Evolutionary conservation across 2,113 vertebrate genomes (phyloP).

Genomic region (Leucosticte australis): DNA sequence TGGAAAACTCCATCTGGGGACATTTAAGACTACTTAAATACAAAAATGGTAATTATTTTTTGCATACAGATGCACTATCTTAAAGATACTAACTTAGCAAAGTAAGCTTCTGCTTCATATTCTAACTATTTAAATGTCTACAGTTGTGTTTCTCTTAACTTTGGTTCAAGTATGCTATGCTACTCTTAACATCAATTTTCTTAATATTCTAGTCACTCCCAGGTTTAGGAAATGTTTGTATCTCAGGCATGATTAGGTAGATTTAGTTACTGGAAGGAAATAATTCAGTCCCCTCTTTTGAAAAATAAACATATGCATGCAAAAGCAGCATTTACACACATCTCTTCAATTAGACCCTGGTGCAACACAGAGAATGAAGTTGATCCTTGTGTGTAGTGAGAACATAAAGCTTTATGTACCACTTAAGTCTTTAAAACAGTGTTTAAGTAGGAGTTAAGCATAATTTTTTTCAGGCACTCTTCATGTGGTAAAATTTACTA

Average conservation of each 20-base stretch:
- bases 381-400: background rate
- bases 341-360: background rate
- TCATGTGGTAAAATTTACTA: slow-evolving; percentile 53
- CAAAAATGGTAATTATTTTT: background rate
- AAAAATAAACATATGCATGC: background rate
- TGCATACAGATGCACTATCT: background rate
- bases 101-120: background rate
- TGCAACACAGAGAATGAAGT: background rate
- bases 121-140: background rate
- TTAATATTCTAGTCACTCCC: background rate
- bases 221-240: background rate
- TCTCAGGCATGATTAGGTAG: background rate
- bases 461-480: slow-evolving; percentile 39
- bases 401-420: slow-evolving; percentile 23
- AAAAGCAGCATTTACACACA: background rate
- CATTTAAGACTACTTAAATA: background rate
- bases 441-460: slow-evolving; percentile 27
- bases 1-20: background rate
- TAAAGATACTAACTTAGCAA: background rate
- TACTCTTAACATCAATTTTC: background rate
- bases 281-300: background rate
- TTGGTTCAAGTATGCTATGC: background rate
- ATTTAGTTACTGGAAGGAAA: background rate
- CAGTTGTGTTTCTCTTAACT: background rate
- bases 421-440: slow-evolving; percentile 33